Evolutionary conservation across 2,888 invertebrate species (phyloP), one percentile per base, ranked within the genome.

Genomic region (Acanthosepion pharaonis): DNA sequence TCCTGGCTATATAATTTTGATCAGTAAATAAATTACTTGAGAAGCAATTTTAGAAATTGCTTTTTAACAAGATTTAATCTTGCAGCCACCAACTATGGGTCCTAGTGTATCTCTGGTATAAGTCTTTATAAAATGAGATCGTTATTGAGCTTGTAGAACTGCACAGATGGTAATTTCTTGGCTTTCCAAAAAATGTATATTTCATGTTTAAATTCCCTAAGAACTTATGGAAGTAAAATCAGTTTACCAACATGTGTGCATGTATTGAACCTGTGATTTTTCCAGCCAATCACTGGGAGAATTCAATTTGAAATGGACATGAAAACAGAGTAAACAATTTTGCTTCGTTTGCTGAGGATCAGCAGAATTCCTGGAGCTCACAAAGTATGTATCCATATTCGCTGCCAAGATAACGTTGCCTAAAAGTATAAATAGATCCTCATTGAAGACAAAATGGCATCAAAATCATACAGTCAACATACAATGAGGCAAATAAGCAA

Each of bases 341-440:
- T 78, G 59, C 5, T 59, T 59, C 59, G 23, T 59, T 59, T 59
- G 23, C 23, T 23, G n/a, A 78, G 78, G 11, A n/a, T 78, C 4
- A 78, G n/a, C n/a, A 78, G 18, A 78, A 78, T 33, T 78, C 78
- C n/a, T 11, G n/a, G 78, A 78, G 78, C 78, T 78, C n/a, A 78
- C 33, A 33, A 78, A 78, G 33, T 78, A 78, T 78, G n/a, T 78
- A 78, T 78, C 78, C 78, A 78, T 78, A 78, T 78, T 78, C 33
- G 78, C 78, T 78, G 78, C 78, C 78, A 78, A 78, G 78, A 78
- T 78, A 78, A 78, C 78, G 78, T 78, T 78, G 78, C 78, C 78
- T 78, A 78, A 78, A 78, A 78, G 78, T 78, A 78, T 78, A 78
- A 78, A 78, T 78, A 78, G 33, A 78, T 78, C 78, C 78, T 78